Evolutionary conservation across 64 coral and sea anemone species (phyloP), one percentile per base, ranked within the genome.

Genomic region (Stichodactyla mertensii): DNA sequence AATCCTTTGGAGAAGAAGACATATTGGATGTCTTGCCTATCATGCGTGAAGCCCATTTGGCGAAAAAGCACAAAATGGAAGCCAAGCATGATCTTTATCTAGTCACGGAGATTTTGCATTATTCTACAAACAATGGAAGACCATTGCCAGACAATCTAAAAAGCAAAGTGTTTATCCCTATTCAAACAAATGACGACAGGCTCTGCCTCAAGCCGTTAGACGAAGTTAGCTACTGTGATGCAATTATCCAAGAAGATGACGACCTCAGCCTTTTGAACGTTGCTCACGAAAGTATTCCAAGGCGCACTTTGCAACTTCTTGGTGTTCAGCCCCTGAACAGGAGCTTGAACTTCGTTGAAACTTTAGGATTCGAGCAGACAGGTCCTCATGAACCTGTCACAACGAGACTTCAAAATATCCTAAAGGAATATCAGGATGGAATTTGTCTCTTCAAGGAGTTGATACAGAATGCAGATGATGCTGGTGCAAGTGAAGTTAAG

Each of bases 401-500:
- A 20, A 95, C 88, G 23, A 79, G 97, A 57, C 55, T 99, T 14
- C 91, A 91, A 55, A 99, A 92, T 55, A 94, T 95, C 52, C 53
- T 99, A 13, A 89, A 90, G 26, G 97, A 99, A 28, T 86, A 99
- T 51, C 92, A 86, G 51, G 88, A 99, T 15, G 88, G 88, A 18
- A 22, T 92, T n/a, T 86, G 85, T 54, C 84, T 92, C 23, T 99
- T 99, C 52, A 99, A 95, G 67, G 97, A 99, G 23, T 69, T 99
- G n/a, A 99, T 99, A 80, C 97, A 99, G 84, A 99, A 99, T 53
- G 97, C 97, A 86, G 97, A 99, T 19, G 97, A 99, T 54, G 97
- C 97, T 67, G 90, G 91, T 55, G 97, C 97, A 24, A 90, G 71
- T 9, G 97, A 95, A 52, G 91, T 95, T 15, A 92, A 90, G n/a